A percentile compares a stretch with the other conserved stretches of the same genome.
Evolutionary conservation across 1,140 invertebrate genomes (phyloP).

Genomic region (Choristoneura fumiferana): DNA sequence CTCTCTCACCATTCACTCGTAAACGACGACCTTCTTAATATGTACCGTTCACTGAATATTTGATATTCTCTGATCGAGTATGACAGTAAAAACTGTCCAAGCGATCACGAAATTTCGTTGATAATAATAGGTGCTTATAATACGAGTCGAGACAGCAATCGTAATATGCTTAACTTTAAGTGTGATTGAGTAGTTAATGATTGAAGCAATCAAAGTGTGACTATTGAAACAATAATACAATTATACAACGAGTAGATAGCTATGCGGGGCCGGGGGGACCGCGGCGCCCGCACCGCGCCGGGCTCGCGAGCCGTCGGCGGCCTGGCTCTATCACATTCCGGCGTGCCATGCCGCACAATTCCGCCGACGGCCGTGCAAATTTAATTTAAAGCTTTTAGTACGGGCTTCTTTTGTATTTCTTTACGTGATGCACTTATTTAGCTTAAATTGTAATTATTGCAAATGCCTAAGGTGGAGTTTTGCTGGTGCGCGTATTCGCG

Average conservation of each 20-base stretch:
- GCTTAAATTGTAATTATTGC: too few species aligned
- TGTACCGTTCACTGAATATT: slow-evolving; percentile 27
- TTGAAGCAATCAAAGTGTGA: slow-evolving; percentile 28
- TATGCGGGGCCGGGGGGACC: too few species aligned
- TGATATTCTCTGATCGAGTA: slow-evolving; percentile 15
- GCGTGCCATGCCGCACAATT: too few species aligned
- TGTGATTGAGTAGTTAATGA: slow-evolving; percentile 32
- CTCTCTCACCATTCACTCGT: slow-evolving; percentile 3
- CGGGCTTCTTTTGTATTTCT: too few species aligned
- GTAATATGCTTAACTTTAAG: slow-evolving; percentile 31
- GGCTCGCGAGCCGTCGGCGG: too few species aligned
- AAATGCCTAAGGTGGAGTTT: too few species aligned
- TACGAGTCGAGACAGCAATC: slow-evolving; percentile 40
- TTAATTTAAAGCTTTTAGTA: too few species aligned
- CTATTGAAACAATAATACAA: slow-evolving; percentile 43
- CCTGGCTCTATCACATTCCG: too few species aligned
- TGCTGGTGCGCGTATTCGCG: too few species aligned
- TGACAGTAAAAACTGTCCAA: slow-evolving; percentile 31
- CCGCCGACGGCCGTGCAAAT: too few species aligned
- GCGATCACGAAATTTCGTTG: slow-evolving; percentile 31
- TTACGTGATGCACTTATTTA: too few species aligned
- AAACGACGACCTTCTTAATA: not conserved
- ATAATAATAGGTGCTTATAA: slow-evolving; percentile 46
- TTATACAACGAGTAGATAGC: slow-evolving; percentile 54
- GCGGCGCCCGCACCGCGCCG: too few species aligned